Conservation (phyloP, 1,140 invertebrate species). For the Lanistes nyassanus region DNA sequence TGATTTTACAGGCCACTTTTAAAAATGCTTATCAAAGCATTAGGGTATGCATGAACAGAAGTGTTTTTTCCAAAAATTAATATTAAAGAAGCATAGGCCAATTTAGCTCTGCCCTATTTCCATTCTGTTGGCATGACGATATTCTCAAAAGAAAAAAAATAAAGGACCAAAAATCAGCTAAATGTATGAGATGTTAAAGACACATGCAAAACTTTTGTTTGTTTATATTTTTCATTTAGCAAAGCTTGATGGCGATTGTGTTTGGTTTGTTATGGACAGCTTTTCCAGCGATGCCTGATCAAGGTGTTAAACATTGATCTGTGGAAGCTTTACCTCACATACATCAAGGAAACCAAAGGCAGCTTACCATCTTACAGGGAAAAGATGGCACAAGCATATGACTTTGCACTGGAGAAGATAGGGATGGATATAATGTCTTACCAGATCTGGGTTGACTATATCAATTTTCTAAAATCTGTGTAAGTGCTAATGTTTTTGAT, state of each 20-base stretch:
- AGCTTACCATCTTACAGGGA: constrained; percentile 94
- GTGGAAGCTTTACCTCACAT: constrained; percentile 97
- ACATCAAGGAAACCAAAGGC: constrained; percentile 98
- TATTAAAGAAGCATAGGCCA: too few species aligned
- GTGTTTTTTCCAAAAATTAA: too few species aligned
- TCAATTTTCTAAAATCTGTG: constrained; percentile 96
- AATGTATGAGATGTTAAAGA: not conserved
- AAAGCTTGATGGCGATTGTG: not conserved
- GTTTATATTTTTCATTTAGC: not conserved
- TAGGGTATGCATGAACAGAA: too few species aligned
- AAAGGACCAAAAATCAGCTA: not conserved
- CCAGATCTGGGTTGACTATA: constrained; percentile 97
- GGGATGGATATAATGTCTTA: constrained; percentile 97
- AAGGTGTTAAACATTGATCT: constrained; percentile 99
- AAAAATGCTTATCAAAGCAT: too few species aligned
- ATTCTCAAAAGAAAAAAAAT: not conserved
- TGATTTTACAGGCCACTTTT: too few species aligned
- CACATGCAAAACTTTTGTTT: not conserved
- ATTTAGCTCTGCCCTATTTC: too few species aligned
- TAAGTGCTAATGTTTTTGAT: constrained; percentile 62
- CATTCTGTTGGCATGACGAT: not conserved
- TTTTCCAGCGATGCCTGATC: constrained; percentile 97
- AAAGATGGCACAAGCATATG: constrained; percentile 99
- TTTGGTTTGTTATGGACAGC: constrained; percentile 73
- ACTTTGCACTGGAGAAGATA: constrained; percentile 99